A percentile compares a stretch with the other conserved stretches of the same genome.
phyloP scores from a whole-genome alignment of 2,888 invertebrate genomes.

The Napeogenes inachia region DNA sequence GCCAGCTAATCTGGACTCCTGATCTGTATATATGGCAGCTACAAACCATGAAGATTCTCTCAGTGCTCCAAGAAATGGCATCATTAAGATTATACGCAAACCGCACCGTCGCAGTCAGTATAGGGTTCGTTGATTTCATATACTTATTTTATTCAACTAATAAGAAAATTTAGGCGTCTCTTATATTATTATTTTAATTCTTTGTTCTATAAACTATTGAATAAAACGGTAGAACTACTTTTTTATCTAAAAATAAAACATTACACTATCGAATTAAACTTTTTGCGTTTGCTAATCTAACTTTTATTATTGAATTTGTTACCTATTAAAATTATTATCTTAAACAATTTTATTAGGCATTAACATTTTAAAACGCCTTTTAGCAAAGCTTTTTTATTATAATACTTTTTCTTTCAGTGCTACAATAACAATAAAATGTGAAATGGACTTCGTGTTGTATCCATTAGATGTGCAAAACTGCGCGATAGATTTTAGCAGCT shows the following conservation, averaged over 20 bases:
- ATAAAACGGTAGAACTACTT: too few species aligned
- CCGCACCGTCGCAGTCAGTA: constrained; percentile 80
- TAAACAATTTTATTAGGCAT: too few species aligned
- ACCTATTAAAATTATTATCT: too few species aligned
- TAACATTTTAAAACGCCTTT: neutral
- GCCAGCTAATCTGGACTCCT: constrained; percentile 79
- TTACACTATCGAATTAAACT: too few species aligned
- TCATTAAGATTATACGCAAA: constrained; percentile 78
- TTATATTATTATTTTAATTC: too few species aligned
- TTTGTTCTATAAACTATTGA: too few species aligned
- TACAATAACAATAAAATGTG: constrained; percentile 80
- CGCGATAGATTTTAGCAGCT: constrained; percentile 80
- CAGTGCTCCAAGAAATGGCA: constrained; percentile 80
- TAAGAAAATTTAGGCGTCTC: neutral
- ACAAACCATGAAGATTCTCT: constrained; percentile 78
- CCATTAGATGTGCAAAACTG: constrained; percentile 81
- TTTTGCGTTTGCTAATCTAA: too few species aligned
- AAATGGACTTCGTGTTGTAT: constrained; percentile 81
- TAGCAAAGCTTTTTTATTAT: constrained; percentile 14
- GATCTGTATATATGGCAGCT: constrained; percentile 81
- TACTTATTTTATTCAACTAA: neutral
- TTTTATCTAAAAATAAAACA: too few species aligned
- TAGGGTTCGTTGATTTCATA: constrained; percentile 70
- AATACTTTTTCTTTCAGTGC: constrained; percentile 58
- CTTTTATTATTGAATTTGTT: too few species aligned